Base-by-base conservation (phyloP, 2,113 vertebrate species). In the Pedetes capensis region DNA sequence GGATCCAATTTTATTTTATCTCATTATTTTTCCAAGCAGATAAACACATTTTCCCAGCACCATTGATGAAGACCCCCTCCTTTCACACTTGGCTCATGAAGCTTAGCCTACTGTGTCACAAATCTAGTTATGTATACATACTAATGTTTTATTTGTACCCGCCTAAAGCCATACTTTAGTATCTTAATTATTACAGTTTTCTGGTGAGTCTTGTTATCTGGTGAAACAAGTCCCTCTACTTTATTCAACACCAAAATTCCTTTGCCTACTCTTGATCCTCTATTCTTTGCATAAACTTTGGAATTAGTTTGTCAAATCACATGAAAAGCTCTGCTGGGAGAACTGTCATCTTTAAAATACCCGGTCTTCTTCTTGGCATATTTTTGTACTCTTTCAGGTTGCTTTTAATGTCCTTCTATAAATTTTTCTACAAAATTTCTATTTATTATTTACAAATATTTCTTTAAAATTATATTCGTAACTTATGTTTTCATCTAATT, bases 201-300 rank as follows among this genome's bases (percentile, higher is more conserved):
- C 51, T 17, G 55, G 27, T 34, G n/a, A 49, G 27, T 59, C 51
- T 63, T 86, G 18, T 76, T 74, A 49, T 66, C 37, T 71, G n/a
- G 6, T 16, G 66, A 7, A 64, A 5, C 13, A 85, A 90, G 22
- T 59, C 12, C 13, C 1, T 87, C 80, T 22, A 32, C 8, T 8
- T 91, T 83, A 10, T 51, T 71, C 12, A 72, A 34, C 72, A 80
- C 57, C 47, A 95, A 86, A 82, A 90, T 16, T 51, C 29, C 32
- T 49, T 71, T 87, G 42, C 25, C 39, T 79, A 39, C 72, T 80
- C 63, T 72, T 68, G 55, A n/a, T 12, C 37, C 22, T 81, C 86
- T 59, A 93, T 53, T 91, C 89, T 74, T 95, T 94, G 88, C 88
- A 91, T 39, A 91, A 44, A 85, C 34, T 92, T 75, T 90, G 79